Evolutionary conservation across 2,888 invertebrate genomes (phyloP), one percentile per base, ranked within the genome.

Genomic region (Mesochorus sp.): DNA sequence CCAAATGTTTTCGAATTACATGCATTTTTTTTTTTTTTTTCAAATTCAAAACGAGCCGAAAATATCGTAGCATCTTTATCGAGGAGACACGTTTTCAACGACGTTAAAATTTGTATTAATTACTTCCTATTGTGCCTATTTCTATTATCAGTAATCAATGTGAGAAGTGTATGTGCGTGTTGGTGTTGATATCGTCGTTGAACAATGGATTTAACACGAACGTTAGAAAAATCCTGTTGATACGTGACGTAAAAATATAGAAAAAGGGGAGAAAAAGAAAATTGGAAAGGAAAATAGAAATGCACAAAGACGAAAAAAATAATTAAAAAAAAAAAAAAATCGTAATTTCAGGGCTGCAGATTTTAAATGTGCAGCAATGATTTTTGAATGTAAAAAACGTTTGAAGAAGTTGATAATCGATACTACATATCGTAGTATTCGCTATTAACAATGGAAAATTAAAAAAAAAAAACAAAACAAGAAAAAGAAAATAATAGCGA

Each of bases 91-190:
- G 64, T 73, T 39, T 70, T 68, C 21, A 66, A 67, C 66, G 71
- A 72, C 76, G 76, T 62, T 71, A 42, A n/a, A 10, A 71, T 82
- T 80, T 77, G 57, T 84, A 84, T 83, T 79, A 53, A 85, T 83
- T 84, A 84, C 82, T 86, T n/a, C 85, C 86, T 86, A 86, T 86
- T 85, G 86, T 88, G 89, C 88, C 87, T 88, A 88, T 82, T 86
- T 85, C 84, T 85, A 85, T 85, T 77, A 80, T 82, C 79, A 83
- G 78, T 82, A 84, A 81, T 85, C 81, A 81, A 83, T 83, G 80
- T 79, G 80, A 81, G 81, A 83, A 81, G 79, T 53, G 34, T 39
- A 39, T 72, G 81, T 80, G 79, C 79, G 80, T 83, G 81, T 84
- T 82, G 81, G 75, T 83, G 81, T 84, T 84, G 8, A n/a, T 68